These are phyloP conservation scores for Actinemys pallida DNA, from an alignment of 2,113 vertebrate genomes.

Conservation along the genomic window DNA sequence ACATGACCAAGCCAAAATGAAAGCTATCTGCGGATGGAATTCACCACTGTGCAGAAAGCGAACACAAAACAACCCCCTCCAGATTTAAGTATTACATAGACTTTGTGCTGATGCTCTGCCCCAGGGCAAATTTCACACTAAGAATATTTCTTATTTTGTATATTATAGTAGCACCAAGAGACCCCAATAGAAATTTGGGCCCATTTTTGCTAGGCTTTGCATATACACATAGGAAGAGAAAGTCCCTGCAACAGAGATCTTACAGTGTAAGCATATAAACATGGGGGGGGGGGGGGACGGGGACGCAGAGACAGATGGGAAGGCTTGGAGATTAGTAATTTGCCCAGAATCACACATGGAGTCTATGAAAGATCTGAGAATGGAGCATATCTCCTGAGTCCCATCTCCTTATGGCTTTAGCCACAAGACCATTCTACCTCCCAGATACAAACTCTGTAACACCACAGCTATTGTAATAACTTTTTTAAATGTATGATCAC, in stretches of 20 bases:
- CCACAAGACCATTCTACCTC: not conserved
- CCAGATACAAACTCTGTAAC: not conserved
- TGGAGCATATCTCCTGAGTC: not conserved
- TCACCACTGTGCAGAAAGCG: not conserved
- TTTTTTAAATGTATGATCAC: not conserved
- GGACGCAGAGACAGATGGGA: not conserved
- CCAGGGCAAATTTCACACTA: not conserved
- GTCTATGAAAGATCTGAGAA: not conserved
- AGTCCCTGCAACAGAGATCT: not conserved
- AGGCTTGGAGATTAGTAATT: not conserved
- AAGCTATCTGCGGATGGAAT: not conserved
- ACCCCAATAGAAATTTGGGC: not conserved
- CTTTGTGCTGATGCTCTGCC: not conserved
- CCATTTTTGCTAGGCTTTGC: not conserved
- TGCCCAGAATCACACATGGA: not conserved
- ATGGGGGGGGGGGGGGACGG: rapidly evolving
- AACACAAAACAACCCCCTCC: not conserved
- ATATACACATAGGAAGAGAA: not conserved
- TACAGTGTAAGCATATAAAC: not conserved
- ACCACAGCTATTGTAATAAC: not conserved
- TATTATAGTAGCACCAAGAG: not conserved
- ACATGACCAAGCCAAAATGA: not conserved
- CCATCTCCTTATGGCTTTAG: not conserved
- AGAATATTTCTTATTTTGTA: not conserved
- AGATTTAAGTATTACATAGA: not conserved